Evolutionary conservation across 2,888 invertebrate genomes (phyloP).

Genomic region (Alitta virens): DNA sequence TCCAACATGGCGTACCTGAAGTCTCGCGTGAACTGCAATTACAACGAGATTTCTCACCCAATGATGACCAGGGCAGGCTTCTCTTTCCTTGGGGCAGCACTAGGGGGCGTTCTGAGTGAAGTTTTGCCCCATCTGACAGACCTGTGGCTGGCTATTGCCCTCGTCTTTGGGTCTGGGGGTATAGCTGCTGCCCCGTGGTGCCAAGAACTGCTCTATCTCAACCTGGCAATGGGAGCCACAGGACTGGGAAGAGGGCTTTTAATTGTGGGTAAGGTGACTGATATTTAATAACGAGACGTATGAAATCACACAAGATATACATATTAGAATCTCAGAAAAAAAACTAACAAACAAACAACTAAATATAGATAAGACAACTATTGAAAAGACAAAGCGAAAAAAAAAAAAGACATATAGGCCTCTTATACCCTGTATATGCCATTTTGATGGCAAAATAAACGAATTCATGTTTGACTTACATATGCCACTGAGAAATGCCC

Average conservation of each 20-base stretch:
- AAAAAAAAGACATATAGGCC: too few relatives aligned
- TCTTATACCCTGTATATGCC: too few relatives aligned
- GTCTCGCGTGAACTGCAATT: constrained; percentile 1
- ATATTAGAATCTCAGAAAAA: too few relatives aligned
- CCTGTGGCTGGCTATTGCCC: constrained; percentile 10
- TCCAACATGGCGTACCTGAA: constrained; percentile 15
- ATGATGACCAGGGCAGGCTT: neutral
- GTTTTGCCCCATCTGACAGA: constrained; percentile 6
- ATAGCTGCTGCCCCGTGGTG: constrained; percentile 13
- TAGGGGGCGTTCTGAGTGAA: constrained; percentile 14
- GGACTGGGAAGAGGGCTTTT: constrained; percentile 12
- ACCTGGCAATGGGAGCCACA: constrained; percentile 1
- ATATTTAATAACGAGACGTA: too few relatives aligned
- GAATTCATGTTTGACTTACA: too few relatives aligned
- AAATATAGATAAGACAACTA: too few relatives aligned
- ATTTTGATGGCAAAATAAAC: too few relatives aligned
- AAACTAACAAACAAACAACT: too few relatives aligned
- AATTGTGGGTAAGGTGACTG: constrained; percentile 12
- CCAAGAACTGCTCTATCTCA: neutral
- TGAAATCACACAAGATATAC: too few relatives aligned
- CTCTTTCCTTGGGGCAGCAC: neutral
- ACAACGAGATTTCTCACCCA: neutral
- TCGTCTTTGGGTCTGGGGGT: constrained; percentile 4
- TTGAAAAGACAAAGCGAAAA: too few relatives aligned
- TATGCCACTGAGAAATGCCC: too few relatives aligned